A percentile compares a stretch with the other conserved stretches of the same genome.
phyloP scores from a whole-genome alignment of 2,888 invertebrate genomes.

The Dryadula phaetusa region DNA sequence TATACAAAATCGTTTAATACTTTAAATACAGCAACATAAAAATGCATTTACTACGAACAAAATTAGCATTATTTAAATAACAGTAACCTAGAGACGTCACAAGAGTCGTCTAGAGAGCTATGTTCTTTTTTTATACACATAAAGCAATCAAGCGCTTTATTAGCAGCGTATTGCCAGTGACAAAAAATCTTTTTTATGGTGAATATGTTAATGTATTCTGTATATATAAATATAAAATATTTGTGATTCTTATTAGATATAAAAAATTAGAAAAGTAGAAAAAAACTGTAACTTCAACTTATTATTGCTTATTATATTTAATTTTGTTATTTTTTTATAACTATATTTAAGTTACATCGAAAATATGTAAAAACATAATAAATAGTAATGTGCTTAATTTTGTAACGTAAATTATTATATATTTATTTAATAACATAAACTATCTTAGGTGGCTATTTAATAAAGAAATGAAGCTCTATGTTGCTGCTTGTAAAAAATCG shows the following conservation, averaged over 20 bases:
- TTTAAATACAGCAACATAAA: not conserved
- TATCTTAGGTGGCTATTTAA: not conserved
- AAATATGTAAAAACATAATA: too few relatives aligned
- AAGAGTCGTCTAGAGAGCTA: not conserved
- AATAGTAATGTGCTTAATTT: too few relatives aligned
- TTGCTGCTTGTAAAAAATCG: slow-evolving; percentile 16
- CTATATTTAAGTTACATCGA: too few relatives aligned
- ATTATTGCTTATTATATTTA: too few relatives aligned
- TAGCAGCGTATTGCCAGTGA: slow-evolving; percentile 1
- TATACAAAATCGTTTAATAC: not conserved
- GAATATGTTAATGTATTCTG: too few relatives aligned
- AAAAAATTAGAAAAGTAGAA: too few relatives aligned
- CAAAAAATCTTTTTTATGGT: not conserved
- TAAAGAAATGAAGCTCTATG: not conserved
- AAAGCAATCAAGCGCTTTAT: slow-evolving; percentile 16
- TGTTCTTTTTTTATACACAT: not conserved
- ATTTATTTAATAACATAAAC: not conserved
- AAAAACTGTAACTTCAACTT: too few relatives aligned
- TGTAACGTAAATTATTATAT: too few relatives aligned
- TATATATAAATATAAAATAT: too few relatives aligned
- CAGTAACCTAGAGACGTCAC: slow-evolving; percentile 11
- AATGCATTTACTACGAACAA: not conserved
- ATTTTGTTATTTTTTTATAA: too few relatives aligned
- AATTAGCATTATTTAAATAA: not conserved
- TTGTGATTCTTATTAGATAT: too few relatives aligned